Base-by-base conservation (phyloP, 2,113 vertebrate species). In the Ondatra zibethicus region DNA sequence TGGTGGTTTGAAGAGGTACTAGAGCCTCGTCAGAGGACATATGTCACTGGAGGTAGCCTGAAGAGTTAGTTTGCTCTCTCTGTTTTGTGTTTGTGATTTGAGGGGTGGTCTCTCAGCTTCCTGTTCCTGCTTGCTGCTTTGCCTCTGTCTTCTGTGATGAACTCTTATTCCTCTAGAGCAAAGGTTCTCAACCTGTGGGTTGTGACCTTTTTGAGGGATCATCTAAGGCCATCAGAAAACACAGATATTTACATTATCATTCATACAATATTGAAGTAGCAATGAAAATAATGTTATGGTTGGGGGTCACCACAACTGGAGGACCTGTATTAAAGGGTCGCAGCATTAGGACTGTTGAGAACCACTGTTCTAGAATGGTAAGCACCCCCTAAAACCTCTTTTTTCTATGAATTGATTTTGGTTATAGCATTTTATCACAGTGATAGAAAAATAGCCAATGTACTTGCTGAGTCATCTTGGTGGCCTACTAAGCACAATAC, bases 401-500 rank as follows among this genome's bases (percentile, higher is more conserved):
- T 36, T 33, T 61, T 84, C n/a, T 84, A n/a, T 29, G n/a, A 84
- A 42, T 29, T 42, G n/a, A 23, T 63, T 84, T 63, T 61, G n/a
- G 23, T 29, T n/a, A 63, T 17, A 25, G 3, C 29, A 29, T 63
- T 63, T 61, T 42, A 42, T 27, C n/a, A 61, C 55, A 61, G 55
- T 7, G 27, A 7, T 11, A 82, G 80, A 39, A 61, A n/a, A 82
- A 23, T 39, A 27, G 13, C 21, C 21, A 39, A 63, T 27, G 27
- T 10, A 55, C 52, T 55, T 55, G 52, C 52, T 55, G 52, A 55
- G 52, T 55, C 52, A 58, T 58, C 55, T 58, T 58, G 55, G 55
- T 17, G 55, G 55, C 17, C 1, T 0, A 58, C 55, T 58, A 58
- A 58, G 5, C 0, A 3, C 55, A 58, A 0, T 29, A 42, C 1